phyloP scores from a whole-genome alignment of 2,888 invertebrate species.

The Agonopterix alstromeriana region DNA sequence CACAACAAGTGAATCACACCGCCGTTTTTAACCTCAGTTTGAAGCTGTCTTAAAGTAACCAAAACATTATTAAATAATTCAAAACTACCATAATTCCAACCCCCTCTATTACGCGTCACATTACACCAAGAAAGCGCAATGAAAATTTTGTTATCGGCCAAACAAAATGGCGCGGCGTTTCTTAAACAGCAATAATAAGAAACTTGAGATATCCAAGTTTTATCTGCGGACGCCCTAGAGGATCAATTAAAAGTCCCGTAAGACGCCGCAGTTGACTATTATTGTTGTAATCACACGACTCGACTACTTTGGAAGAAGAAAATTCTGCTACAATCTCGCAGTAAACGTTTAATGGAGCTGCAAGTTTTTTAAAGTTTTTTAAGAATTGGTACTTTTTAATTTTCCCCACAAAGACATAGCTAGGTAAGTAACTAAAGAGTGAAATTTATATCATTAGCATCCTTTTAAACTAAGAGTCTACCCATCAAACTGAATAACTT shows the following conservation, averaged over 20 bases:
- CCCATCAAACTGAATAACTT: too few relatives aligned
- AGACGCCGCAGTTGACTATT: constrained; percentile 56
- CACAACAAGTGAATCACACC: too few relatives aligned
- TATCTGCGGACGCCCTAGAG: constrained; percentile 71
- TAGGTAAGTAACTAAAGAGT: too few relatives aligned
- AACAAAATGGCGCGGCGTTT: constrained; percentile 58
- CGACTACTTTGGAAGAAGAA: constrained; percentile 24
- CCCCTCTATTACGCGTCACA: constrained; percentile 38
- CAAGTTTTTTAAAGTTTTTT: too few relatives aligned
- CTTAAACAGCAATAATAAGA: constrained; percentile 71
- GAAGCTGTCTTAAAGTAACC: constrained; percentile 8
- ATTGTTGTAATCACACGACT: constrained; percentile 58
- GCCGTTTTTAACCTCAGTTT: too few relatives aligned
- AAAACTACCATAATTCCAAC: constrained; percentile 1
- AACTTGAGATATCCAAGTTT: constrained; percentile 71
- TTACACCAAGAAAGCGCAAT: constrained; percentile 35
- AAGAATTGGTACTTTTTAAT: too few relatives aligned
- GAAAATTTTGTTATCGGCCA: constrained; percentile 66
- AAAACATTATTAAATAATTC: constrained; percentile 22
- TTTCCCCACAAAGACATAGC: too few relatives aligned
- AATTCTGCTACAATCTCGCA: neutral
- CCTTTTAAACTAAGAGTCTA: too few relatives aligned
- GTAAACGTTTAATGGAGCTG: constrained; percentile 4
- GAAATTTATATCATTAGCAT: too few relatives aligned
- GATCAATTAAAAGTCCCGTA: constrained; percentile 76